These are phyloP conservation scores for Euplexia lucipara DNA, from an alignment of 2,888 invertebrate genomes.

Conservation along the genomic window DNA sequence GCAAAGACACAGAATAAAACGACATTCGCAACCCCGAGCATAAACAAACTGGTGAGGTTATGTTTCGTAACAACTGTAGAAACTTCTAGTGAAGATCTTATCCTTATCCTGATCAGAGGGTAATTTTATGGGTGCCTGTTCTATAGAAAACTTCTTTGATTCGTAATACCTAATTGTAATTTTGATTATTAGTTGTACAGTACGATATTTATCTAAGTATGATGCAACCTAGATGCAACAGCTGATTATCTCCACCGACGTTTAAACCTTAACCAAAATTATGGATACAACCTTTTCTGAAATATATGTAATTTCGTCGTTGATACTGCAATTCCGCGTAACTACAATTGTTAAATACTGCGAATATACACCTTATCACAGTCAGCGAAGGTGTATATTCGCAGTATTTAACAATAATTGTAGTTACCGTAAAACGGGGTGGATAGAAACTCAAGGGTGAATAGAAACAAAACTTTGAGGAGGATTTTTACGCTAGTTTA, in stretches of 20 bases:
- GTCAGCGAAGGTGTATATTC: too few species aligned
- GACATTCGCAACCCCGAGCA: conserved; percentile 69
- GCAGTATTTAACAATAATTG: too few species aligned
- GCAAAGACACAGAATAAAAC: conserved; percentile 91
- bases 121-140: background rate
- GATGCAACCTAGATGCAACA: conserved; percentile 45
- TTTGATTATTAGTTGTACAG: background rate
- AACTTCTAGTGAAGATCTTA: conserved; percentile 45
- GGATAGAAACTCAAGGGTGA: too few species aligned
- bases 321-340: too few species aligned
- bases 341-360: too few species aligned
- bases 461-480: too few species aligned
- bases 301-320: too few species aligned
- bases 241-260: conserved; percentile 37
- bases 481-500: too few species aligned
- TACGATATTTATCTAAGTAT: conserved; percentile 11
- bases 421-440: too few species aligned
- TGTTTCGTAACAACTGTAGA: conserved; percentile 58
- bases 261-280: background rate
- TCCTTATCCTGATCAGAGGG: background rate
- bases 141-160: background rate
- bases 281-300: too few species aligned
- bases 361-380: too few species aligned
- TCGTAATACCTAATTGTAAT: background rate
- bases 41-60: conserved; percentile 80